Evolutionary conservation across 30 jellyfish, hydroid and myxozoan species (phyloP).

Genomic region (Cassiopea xamachana): DNA sequence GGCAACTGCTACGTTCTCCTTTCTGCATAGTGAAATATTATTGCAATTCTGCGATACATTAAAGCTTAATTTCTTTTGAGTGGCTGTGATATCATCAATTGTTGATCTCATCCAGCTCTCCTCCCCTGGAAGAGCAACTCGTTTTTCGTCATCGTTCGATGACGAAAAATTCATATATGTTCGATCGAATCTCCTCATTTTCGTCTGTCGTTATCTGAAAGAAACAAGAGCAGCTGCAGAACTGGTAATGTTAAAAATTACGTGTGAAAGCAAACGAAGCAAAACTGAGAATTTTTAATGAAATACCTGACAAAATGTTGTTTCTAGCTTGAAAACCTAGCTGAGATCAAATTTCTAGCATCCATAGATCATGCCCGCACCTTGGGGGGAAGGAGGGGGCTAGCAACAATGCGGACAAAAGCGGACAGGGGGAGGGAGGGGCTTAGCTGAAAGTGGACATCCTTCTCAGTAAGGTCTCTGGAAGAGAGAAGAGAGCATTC

Average conservation of each 20-base stretch:
- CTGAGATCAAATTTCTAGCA: too few relatives aligned
- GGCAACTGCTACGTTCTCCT: constrained; percentile 60
- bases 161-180: constrained; percentile 19
- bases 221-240: neutral
- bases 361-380: too few relatives aligned
- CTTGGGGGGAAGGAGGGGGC: too few relatives aligned
- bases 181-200: constrained; percentile 63
- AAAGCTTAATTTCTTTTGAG: constrained; percentile 49
- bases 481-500: too few relatives aligned
- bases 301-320: too few relatives aligned
- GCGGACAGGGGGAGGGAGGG: too few relatives aligned
- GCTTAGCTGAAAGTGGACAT: too few relatives aligned
- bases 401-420: too few relatives aligned
- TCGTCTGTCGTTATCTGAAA: neutral
- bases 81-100: constrained; percentile 47
- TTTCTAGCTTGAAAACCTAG: too few relatives aligned
- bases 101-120: constrained; percentile 49
- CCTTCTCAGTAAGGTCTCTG: too few relatives aligned
- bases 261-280: neutral
- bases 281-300: too few relatives aligned
- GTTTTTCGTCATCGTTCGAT: constrained; percentile 44
- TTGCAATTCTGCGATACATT: constrained; percentile 59
- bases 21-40: constrained; percentile 39
- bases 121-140: constrained; percentile 48
- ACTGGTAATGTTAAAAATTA: neutral